Conservation (phyloP, 2,888 invertebrate species). For the Diogma glabrata region DNA sequence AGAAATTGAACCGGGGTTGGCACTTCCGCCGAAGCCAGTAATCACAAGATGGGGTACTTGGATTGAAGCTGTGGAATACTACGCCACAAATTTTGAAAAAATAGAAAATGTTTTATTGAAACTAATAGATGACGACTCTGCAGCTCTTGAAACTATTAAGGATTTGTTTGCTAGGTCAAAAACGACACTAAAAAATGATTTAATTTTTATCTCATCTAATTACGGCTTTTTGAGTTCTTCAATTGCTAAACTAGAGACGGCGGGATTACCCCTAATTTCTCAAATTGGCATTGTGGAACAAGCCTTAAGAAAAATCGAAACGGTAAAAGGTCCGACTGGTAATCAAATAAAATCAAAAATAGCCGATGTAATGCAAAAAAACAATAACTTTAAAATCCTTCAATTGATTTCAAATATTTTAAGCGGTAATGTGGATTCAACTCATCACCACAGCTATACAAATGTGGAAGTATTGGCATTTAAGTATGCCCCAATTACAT, state of each 20-base stretch:
- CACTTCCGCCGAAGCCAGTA: conserved; percentile 26
- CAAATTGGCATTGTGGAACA: not conserved
- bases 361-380: not conserved
- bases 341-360: conserved; percentile 1
- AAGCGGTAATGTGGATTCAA: not conserved
- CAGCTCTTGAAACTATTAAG: not conserved
- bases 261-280: not conserved
- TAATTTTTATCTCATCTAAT: not conserved
- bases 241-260: not conserved
- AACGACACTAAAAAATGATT: not conserved
- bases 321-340: not conserved
- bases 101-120: not conserved
- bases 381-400: not conserved
- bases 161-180: not conserved
- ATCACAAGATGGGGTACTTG: conserved; percentile 26
- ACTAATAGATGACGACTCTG: not conserved
- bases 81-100: not conserved
- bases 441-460: not conserved
- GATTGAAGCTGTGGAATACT: conserved; percentile 11
- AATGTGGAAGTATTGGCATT: not conserved
- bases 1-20: conserved; percentile 20
- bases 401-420: not conserved
- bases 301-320: not conserved
- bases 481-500: not conserved
- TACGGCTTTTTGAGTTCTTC: not conserved